These are phyloP conservation scores for Linhomoeus sp. DNA, from an alignment of 2,888 invertebrate genomes.

Conservation along the genomic window DNA sequence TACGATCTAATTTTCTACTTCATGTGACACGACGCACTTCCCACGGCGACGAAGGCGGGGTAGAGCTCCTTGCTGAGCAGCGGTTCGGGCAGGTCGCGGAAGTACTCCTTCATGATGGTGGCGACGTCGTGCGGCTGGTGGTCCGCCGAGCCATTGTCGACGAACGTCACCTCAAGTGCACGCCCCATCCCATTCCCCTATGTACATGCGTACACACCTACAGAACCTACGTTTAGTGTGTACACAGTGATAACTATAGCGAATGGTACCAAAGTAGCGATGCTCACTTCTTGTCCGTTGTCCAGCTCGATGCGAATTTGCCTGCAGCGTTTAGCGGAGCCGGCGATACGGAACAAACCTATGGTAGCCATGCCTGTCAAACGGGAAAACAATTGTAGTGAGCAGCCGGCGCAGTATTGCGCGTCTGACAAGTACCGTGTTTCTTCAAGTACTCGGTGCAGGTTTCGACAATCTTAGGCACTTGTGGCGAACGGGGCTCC, in stretches of 20 bases:
- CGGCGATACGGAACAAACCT: constrained; percentile 74
- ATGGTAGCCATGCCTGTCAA: constrained; percentile 46
- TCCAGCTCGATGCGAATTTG: constrained; percentile 41
- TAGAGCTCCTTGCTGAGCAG: constrained; percentile 70
- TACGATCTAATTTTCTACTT: too few species aligned
- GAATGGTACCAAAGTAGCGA: too few species aligned
- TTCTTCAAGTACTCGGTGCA: constrained; percentile 31
- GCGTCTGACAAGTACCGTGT: constrained; percentile 24
- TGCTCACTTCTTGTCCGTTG: constrained; percentile 5
- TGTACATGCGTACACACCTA: too few species aligned
- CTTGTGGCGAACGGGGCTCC: constrained; percentile 15
- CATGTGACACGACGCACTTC: constrained; percentile 53
- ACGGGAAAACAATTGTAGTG: not conserved
- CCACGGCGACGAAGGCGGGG: constrained; percentile 66
- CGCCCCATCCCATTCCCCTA: too few species aligned
- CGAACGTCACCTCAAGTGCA: constrained; percentile 7
- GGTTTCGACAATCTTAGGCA: constrained; percentile 29
- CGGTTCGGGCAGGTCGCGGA: constrained; percentile 76
- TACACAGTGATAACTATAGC: too few species aligned
- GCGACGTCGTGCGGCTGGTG: constrained; percentile 83
- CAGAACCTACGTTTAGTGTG: too few species aligned
- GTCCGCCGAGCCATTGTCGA: constrained; percentile 35
- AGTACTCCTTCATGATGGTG: constrained; percentile 72
- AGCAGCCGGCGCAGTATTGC: too few species aligned
- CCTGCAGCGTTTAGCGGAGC: constrained; percentile 71